Base-by-base conservation (phyloP, 2,888 invertebrate species). In the Eutolmus rufibarbis region DNA sequence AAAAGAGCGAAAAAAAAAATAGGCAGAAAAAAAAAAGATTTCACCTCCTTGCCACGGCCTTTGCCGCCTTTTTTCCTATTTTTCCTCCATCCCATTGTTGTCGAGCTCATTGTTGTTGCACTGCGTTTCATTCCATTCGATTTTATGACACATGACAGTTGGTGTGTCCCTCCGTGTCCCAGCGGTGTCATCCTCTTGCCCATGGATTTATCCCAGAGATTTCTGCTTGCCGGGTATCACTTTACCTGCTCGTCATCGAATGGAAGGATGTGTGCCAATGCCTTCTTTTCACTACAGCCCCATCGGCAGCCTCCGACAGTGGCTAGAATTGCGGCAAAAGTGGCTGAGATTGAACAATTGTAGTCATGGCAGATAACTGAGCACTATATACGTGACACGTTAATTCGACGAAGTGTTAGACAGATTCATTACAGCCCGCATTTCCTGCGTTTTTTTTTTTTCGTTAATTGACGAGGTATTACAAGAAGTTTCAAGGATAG, bases 111-210 rank as follows among this genome's bases (percentile, higher is more conserved):
- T 66, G 66, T 66, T 66, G 66, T 66, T 66, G 66, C 66, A 66
- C 23, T 28, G 28, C 9, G 23, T 66, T 66, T 66, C 28, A 66
- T 66, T 66, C 23, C 66, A 51, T 79, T 79, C 79, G 79, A 79
- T 79, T 79, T 79, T 79, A 79, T 79, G 79, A 79, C 79, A 79
- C 79, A 79, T 79, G 79, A 79, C 79, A 79, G 79, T 79, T 79
- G 79, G 79, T 79, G 51, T 79, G 66, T 66, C 66, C 66, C 66
- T 66, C 23, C 66, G 19, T 66, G 66, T 66, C 66, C 28, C 66
- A 28, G 66, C 66, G 66, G 66, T 66, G 23, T 66, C 66, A 66
- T 66, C 28, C 66, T 28, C 57, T 23, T 19, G 23, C 57, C 57
- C 57, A 57, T 57, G 19, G 7, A 57, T 23, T 57, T 19, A 23